Evolutionary conservation across 2,113 vertebrate genomes (phyloP).

Genomic region (Sterna hirundo): DNA sequence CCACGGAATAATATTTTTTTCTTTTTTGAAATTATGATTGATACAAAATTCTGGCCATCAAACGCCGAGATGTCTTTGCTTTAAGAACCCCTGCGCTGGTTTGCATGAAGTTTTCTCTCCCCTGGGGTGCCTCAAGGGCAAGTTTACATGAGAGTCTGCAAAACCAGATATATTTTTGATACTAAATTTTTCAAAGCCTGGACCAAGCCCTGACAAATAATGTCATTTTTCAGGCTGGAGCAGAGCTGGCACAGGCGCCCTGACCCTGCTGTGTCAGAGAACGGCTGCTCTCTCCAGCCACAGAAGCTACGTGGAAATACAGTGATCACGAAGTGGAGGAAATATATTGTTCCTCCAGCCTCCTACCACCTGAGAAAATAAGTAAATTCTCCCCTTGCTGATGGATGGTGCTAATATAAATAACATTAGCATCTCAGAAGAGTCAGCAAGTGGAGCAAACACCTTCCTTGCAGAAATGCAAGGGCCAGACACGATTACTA

Average conservation of each 20-base stretch:
- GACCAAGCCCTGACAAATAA: neutral
- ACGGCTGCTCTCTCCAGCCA: neutral
- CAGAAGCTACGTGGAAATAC: neutral
- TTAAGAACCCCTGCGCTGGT: neutral
- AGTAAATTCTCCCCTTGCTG: neutral
- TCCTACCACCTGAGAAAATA: neutral
- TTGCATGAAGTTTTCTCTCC: neutral
- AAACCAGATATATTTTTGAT: neutral
- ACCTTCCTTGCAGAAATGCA: neutral
- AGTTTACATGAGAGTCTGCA: neutral
- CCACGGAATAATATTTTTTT: neutral
- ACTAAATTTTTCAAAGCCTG: neutral
- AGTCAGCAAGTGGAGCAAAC: neutral
- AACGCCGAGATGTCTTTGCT: neutral
- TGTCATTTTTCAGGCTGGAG: neutral
- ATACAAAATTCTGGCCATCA: neutral
- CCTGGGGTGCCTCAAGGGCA: neutral
- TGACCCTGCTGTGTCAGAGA: neutral
- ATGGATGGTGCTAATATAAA: neutral
- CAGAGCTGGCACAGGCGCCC: neutral
- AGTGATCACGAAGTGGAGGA: rapidly evolving
- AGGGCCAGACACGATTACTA: neutral
- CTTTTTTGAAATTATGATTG: neutral
- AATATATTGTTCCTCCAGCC: neutral
- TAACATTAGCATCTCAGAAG: neutral